These are phyloP conservation scores for Lepidothrix coronata DNA, from an alignment of 2,113 vertebrate genomes.

Conservation along the genomic window DNA sequence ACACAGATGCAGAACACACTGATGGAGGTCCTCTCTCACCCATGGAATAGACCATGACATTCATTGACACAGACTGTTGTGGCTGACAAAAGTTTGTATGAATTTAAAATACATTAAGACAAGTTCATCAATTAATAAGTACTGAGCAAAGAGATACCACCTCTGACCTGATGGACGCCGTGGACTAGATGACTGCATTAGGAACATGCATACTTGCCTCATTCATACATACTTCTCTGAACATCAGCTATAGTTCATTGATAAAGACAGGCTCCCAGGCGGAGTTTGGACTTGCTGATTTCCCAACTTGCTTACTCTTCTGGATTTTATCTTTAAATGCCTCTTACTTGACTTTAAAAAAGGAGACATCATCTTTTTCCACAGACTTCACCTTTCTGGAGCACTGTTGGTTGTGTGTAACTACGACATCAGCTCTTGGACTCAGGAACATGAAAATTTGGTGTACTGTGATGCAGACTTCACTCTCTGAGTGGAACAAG, in stretches of 20 bases:
- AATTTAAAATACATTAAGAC: neutral
- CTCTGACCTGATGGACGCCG: neutral
- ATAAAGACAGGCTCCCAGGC: neutral
- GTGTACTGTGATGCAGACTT: neutral
- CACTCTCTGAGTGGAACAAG: neutral
- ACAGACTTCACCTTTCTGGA: neutral
- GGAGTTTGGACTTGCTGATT: neutral
- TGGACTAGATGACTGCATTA: neutral
- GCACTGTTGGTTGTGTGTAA: rapidly evolving
- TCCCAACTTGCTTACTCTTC: neutral
- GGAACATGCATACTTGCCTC: neutral
- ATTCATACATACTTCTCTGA: neutral
- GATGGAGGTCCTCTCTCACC: neutral
- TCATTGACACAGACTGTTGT: neutral
- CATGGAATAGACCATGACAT: neutral
- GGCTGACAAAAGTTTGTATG: neutral
- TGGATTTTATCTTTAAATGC: neutral
- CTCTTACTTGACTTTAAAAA: neutral
- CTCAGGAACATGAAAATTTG: neutral
- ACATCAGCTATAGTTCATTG: neutral
- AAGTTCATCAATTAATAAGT: neutral
- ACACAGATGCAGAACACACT: neutral
- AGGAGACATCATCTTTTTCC: neutral
- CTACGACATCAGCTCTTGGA: neutral
- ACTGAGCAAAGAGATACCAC: neutral